phyloP scores from a whole-genome alignment of 1,140 invertebrate genomes.

The Macrocentrus cingulum region DNA sequence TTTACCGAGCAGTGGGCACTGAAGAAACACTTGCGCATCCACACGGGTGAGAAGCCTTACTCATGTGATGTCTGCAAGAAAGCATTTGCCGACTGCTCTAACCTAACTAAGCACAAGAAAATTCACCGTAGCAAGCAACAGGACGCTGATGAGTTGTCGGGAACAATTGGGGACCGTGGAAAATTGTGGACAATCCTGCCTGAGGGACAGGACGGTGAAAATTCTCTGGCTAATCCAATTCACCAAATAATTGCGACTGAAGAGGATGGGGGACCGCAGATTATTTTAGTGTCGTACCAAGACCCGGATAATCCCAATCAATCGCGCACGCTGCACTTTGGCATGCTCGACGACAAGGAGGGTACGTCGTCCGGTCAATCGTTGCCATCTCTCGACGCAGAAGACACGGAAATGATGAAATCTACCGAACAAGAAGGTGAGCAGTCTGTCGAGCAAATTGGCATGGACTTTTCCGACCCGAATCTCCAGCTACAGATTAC shows the following conservation, averaged over 20 bases:
- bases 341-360: slow-evolving; percentile 46
- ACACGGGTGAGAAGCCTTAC: slow-evolving; percentile 78
- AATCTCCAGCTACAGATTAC: slow-evolving; percentile 61
- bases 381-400: slow-evolving; percentile 38
- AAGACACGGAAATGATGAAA: slow-evolving; percentile 34
- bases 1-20: slow-evolving; percentile 71
- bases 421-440: slow-evolving; percentile 33
- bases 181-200: slow-evolving; percentile 52
- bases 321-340: slow-evolving; percentile 52
- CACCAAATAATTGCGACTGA: slow-evolving; percentile 40
- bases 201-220: slow-evolving; percentile 34
- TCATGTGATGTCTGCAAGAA: slow-evolving; percentile 74
- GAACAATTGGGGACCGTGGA: slow-evolving; percentile 34
- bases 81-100: slow-evolving; percentile 71
- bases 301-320: slow-evolving; percentile 53
- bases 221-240: slow-evolving; percentile 36
- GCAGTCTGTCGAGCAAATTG: slow-evolving; percentile 32
- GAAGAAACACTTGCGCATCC: slow-evolving; percentile 68
- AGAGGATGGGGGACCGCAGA: slow-evolving; percentile 49
- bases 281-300: slow-evolving; percentile 60
- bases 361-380: slow-evolving; percentile 27
- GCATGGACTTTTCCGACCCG: slow-evolving; percentile 42
- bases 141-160: slow-evolving; percentile 33
- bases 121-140: slow-evolving; percentile 46
- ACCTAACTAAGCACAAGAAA: slow-evolving; percentile 68